Percentiles rank a stretch among this genome's conserved stretches.
phyloP scores from a whole-genome alignment of 1,140 invertebrate genomes.

The Triops cancriformis region DNA sequence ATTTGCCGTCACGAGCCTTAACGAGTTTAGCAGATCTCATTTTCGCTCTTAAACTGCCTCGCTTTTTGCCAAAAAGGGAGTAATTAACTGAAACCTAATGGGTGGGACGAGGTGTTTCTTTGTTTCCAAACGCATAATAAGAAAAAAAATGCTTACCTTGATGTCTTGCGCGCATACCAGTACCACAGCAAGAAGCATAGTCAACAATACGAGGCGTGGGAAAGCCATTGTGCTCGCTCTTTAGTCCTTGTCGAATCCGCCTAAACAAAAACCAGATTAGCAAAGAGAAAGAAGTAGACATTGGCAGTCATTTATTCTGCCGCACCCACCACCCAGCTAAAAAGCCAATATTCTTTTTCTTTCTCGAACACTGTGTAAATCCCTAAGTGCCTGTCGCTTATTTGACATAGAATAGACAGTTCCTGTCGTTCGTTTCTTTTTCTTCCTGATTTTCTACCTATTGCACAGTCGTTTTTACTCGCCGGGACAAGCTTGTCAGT shows the following conservation, averaged over 20 bases:
- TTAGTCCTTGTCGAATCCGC: neutral
- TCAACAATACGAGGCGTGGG: neutral
- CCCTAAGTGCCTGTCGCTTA: neutral
- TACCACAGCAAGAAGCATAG: neutral
- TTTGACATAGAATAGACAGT: neutral
- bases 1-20: neutral
- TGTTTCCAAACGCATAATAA: neutral
- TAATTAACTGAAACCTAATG: too few relatives aligned
- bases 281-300: neutral
- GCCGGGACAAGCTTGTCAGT: neutral
- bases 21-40: neutral
- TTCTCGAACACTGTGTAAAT: neutral
- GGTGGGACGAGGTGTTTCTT: neutral
- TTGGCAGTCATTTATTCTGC: neutral
- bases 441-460: too few relatives aligned
- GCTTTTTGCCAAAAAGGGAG: too few relatives aligned
- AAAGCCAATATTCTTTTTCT: neutral
- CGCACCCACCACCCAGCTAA: neutral
- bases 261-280: neutral
- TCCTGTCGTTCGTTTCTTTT: neutral
- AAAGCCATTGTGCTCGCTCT: neutral
- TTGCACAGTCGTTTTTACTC: neutral
- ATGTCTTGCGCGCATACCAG: neutral
- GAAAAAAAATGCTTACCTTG: conserved; percentile 6
- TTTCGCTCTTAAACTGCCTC: neutral